Base-by-base conservation (phyloP, 1,140 invertebrate genomes). In the Apis laboriosa region DNA sequence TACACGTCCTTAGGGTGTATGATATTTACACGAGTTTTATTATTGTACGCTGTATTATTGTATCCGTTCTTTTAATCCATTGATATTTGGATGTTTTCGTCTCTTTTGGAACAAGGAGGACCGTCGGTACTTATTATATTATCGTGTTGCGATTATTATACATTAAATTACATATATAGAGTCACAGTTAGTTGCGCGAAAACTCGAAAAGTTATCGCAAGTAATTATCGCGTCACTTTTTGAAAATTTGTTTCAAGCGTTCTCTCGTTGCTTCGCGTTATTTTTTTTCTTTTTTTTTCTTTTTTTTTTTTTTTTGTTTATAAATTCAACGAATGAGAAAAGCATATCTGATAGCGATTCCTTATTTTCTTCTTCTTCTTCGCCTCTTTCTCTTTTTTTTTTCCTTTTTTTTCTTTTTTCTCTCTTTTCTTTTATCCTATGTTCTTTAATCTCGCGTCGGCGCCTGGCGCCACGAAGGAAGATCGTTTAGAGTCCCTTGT, bases 401-500 rank as follows among this genome's bases (percentile, higher is more conserved):
- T 9, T 15, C 9, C 9, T 21, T 13, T 43, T 53, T 43, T 1
- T 43, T 53, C 15, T 53, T 51, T 8, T 2, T 71, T 13, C 8
- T 58, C n/a, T 28, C 8, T 12, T 51, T 78, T 9, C 24, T 68
- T 34, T 9, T 19, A 9, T 1, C 5, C 51, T 43, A 24, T 17
- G 21, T 19, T 55, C 51, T 43, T 77, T n/a, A 21, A 73, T 43
- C 77, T 73, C 81, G 77, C 43, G 56, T 58, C 43, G 83, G 83
- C 84, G 86, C 84, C 84, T 87, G 66, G 89, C 83, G 78, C 73
- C 85, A 58, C 68, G 76, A 61, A 68, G 43, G 60, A 84, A 67
- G 83, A 78, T 83, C 84, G 83, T 90, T 90, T 90, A 90, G 80
- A 90, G 85, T 88, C 83, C 81, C 77, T 87, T 84, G 68, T 84